Percentiles rank a stretch among this genome's conserved stretches.
These are phyloP conservation scores for Dusona sp. DNA, from an alignment of 2,888 invertebrate genomes.

Conservation along the genomic window DNA sequence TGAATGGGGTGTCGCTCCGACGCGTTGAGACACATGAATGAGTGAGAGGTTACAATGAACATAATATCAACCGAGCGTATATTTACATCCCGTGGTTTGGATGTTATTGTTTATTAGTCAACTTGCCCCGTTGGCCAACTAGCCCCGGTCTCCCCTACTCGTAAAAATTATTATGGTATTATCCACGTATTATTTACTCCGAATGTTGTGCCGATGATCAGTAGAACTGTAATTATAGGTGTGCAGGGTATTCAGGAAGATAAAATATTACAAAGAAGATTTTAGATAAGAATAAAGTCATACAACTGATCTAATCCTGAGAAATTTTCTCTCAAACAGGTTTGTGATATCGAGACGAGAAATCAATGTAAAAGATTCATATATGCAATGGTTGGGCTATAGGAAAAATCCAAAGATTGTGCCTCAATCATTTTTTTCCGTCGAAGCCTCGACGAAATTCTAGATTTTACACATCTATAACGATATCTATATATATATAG, in stretches of 20 bases:
- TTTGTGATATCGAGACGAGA: not conserved
- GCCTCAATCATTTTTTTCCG: conserved; percentile 13
- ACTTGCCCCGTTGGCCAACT: no score
- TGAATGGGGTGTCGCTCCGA: no score
- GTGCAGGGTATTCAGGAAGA: not conserved
- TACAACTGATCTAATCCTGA: not conserved
- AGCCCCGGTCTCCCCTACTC: not conserved
- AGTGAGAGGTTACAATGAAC: no score
- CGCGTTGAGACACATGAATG: no score
- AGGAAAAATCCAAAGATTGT: not conserved
- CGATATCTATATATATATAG: conserved; percentile 1
- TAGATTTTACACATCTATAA: conserved; percentile 19
- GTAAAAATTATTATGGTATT: not conserved
- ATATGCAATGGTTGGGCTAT: not conserved
- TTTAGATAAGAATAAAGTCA: not conserved
- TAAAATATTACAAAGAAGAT: not conserved
- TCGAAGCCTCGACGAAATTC: not conserved
- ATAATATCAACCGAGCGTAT: no score
- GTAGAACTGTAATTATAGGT: not conserved
- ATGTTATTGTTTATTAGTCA: no score
- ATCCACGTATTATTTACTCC: not conserved
- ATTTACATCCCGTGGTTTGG: no score
- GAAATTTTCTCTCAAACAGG: not conserved
- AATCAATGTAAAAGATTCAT: not conserved
- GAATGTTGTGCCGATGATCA: not conserved